Evolutionary conservation across 2,888 invertebrate genomes (phyloP).

Genomic region (Homarus gammarus): DNA sequence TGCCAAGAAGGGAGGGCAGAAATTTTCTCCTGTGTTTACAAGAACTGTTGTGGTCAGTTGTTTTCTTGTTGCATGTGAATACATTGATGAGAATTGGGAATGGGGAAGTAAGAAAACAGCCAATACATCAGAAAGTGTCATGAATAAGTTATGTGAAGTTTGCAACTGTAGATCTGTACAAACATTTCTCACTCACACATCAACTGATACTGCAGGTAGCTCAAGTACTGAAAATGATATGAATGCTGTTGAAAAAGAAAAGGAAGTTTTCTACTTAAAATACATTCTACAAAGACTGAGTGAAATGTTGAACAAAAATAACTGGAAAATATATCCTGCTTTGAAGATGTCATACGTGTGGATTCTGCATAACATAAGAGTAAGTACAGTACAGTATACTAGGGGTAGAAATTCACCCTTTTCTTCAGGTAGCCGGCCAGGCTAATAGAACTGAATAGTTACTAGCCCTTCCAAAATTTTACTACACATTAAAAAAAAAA

Average conservation of each 20-base stretch:
- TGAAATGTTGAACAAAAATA: constrained; percentile 22
- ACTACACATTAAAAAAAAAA: no score
- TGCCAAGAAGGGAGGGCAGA: not conserved
- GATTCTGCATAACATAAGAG: constrained; percentile 28
- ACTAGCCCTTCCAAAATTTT: no score
- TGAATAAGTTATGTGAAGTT: constrained; percentile 28
- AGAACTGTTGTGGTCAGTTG: constrained; percentile 32
- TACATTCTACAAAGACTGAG: constrained; percentile 20
- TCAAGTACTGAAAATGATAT: not conserved
- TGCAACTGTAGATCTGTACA: not conserved
- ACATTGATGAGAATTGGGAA: constrained; percentile 28
- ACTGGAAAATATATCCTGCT: constrained; percentile 40
- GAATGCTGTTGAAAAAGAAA: not conserved
- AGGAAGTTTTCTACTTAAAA: not conserved
- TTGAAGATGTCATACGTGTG: constrained; percentile 36
- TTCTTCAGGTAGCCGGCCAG: no score
- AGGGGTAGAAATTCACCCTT: no score
- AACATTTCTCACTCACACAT: not conserved
- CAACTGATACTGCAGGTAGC: not conserved
- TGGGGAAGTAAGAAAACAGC: constrained; percentile 29
- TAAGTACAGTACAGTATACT: constrained; percentile 4
- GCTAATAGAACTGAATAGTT: no score
- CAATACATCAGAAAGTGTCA: constrained; percentile 2
- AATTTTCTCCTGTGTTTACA: constrained; percentile 21
- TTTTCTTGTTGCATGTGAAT: constrained; percentile 35